These are phyloP conservation scores for Germaria angustata DNA, from an alignment of 2,888 invertebrate genomes.

Conservation along the genomic window DNA sequence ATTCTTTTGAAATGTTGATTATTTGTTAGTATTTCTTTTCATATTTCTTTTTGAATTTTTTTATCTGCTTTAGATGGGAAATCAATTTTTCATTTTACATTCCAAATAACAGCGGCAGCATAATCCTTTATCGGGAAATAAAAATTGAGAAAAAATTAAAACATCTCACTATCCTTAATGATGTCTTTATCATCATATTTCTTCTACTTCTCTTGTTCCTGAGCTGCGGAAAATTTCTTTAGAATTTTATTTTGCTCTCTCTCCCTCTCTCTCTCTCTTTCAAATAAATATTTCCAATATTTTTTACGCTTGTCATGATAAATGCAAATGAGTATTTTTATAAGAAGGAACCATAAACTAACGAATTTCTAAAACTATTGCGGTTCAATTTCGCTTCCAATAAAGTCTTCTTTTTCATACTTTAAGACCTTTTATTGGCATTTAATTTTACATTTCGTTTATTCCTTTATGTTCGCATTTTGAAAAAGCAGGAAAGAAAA, in stretches of 20 bases:
- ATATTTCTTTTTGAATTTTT: background rate
- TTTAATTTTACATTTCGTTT: constrained; percentile 33
- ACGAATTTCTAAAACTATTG: constrained; percentile 20
- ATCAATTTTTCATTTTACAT: background rate
- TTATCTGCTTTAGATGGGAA: background rate
- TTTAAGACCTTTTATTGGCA: constrained; percentile 51
- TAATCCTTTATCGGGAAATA: background rate
- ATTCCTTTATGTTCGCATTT: constrained; percentile 4
- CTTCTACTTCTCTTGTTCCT: background rate
- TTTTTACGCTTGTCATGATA: background rate
- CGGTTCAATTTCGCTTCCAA: background rate
- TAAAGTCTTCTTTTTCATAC: constrained; percentile 7
- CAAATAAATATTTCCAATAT: background rate
- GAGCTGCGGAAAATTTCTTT: background rate
- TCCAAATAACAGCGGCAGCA: background rate
- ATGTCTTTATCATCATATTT: background rate
- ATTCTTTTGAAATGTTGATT: background rate
- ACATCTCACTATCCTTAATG: background rate
- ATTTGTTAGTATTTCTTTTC: background rate
- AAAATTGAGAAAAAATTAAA: background rate
- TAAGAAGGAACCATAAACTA: constrained; percentile 30
- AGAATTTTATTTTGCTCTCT: background rate
- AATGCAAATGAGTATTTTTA: background rate
- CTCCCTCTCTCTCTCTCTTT: background rate
- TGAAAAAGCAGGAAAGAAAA: background rate